These are phyloP conservation scores for Drosophila fulvimacula DNA, from an alignment of 2,888 invertebrate species.

Conservation along the genomic window DNA sequence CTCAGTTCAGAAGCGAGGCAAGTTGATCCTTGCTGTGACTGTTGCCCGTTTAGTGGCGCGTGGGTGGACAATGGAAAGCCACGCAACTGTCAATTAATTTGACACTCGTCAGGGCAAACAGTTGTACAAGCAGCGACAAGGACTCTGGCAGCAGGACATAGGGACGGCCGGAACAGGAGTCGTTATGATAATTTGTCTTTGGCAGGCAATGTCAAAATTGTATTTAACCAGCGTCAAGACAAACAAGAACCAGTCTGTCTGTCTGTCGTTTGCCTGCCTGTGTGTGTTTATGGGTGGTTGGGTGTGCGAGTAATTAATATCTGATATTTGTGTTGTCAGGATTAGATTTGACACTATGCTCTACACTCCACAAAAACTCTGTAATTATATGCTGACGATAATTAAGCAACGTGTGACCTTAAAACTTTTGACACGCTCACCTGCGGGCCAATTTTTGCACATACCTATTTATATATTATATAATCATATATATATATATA, in stretches of 20 bases:
- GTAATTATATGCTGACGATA: constrained; percentile 36
- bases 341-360: constrained; percentile 37
- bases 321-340: constrained; percentile 46
- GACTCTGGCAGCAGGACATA: constrained; percentile 13
- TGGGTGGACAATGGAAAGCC: constrained; percentile 52
- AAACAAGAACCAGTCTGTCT: constrained; percentile 28
- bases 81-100: constrained; percentile 64
- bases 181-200: constrained; percentile 64
- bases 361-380: constrained; percentile 14
- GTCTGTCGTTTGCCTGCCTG: constrained; percentile 26
- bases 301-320: constrained; percentile 46
- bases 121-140: constrained; percentile 29
- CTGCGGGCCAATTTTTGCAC: constrained; percentile 15
- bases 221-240: constrained; percentile 50
- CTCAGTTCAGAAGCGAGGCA: constrained; percentile 6
- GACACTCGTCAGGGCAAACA: constrained; percentile 51
- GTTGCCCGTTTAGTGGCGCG: constrained; percentile 44
- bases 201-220: constrained; percentile 56
- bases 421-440: constrained; percentile 51
- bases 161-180: constrained; percentile 12
- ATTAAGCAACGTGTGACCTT: constrained; percentile 52
- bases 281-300: not conserved
- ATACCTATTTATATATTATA: not conserved
- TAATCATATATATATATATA: no score
- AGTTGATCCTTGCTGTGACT: constrained; percentile 41